phyloP scores from a whole-genome alignment of 2,113 vertebrate genomes.

The Toxostoma redivivum region DNA sequence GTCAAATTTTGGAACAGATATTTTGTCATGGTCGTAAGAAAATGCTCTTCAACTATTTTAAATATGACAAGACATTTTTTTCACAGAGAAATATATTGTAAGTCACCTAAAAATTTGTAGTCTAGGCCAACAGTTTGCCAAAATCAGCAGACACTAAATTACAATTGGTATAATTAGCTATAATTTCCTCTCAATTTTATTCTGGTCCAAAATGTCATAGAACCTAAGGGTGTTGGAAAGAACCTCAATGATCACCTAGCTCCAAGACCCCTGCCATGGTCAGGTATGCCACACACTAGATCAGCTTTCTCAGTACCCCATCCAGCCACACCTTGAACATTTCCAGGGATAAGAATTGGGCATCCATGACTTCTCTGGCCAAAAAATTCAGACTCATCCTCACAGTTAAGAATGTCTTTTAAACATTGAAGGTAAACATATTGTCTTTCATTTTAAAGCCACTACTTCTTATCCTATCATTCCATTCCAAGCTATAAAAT shows the following conservation, averaged over 20 bases:
- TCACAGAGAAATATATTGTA: not conserved
- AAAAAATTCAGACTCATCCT: not conserved
- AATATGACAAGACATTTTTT: not conserved
- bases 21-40: not conserved
- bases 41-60: not conserved
- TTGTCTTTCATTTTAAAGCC: not conserved
- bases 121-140: not conserved
- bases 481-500: not conserved
- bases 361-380: not conserved
- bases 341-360: not conserved
- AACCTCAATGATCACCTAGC: not conserved
- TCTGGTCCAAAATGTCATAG: not conserved
- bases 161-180: not conserved
- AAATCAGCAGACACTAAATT: not conserved
- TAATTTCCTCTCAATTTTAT: not conserved
- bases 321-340: not conserved
- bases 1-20: not conserved
- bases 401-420: not conserved
- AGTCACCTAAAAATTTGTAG: not conserved
- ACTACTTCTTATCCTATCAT: not conserved
- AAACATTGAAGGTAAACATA: not conserved
- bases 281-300: not conserved
- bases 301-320: not conserved
- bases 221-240: rapidly evolving
- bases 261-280: not conserved